Conservation (phyloP, 2,797 vertebrate genomes). For the Merluccius polli region DNA sequence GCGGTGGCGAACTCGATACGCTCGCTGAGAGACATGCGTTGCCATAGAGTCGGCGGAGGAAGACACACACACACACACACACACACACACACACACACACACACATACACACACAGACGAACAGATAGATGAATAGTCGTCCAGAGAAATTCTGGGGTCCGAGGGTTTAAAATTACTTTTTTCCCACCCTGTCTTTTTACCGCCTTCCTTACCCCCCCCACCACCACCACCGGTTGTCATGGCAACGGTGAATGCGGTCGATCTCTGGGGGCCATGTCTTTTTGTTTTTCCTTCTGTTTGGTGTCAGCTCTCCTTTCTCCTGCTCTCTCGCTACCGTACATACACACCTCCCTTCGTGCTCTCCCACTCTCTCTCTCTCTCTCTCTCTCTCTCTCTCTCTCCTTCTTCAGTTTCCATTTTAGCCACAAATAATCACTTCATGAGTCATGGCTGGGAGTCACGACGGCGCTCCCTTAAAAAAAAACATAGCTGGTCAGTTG, state of each 20-base stretch:
- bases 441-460: background rate
- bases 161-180: slow-evolving; percentile 5
- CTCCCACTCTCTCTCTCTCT: slow-evolving; percentile 7
- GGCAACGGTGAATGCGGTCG: slow-evolving; percentile 58
- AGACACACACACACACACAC: too few species aligned
- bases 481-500: background rate
- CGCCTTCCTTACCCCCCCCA: slow-evolving; percentile 20
- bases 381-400: slow-evolving; percentile 3
- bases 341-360: slow-evolving; percentile 22
- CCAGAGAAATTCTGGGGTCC: too few species aligned
- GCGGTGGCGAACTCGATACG: too few species aligned
- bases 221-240: slow-evolving; percentile 62
- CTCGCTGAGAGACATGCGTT: too few species aligned
- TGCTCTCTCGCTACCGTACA: slow-evolving; percentile 6
- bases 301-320: slow-evolving; percentile 36
- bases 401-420: slow-evolving; percentile 43
- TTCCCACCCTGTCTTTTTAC: slow-evolving; percentile 14
- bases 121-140: background rate
- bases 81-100: too few species aligned
- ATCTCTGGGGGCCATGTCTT: slow-evolving; percentile 56
- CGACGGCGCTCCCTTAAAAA: background rate
- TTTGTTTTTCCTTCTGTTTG: slow-evolving; percentile 27
- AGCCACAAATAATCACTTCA: slow-evolving; percentile 31
- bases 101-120: background rate
- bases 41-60: too few species aligned